Evolutionary conservation across 2,888 invertebrate species (phyloP), one percentile per base, ranked within the genome.

Genomic region (Heliconius cydno): DNA sequence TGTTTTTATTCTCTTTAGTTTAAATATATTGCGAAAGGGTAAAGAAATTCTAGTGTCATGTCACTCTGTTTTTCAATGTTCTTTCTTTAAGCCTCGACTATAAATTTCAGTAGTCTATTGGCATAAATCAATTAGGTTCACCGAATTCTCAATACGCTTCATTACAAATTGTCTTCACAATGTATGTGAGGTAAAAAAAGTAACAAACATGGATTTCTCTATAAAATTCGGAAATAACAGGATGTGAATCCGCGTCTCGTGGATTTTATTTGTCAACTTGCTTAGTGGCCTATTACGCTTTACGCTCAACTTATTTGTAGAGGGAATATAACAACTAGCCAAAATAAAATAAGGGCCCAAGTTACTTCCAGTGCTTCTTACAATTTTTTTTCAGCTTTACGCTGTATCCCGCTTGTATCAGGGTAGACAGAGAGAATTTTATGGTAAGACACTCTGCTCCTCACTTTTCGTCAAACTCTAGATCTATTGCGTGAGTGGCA

Each of bases 261-360:
- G 41, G 68, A 68, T 68, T 63, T n/a, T 68, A 38, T 68, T 38
- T 68, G 38, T 41, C 15, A 41, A 41, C 15, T 70, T 25, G 70
- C 41, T 12, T 68, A 38, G 38, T 68, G 41, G 38, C 67, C 67
- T 34, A 68, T 41, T 68, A 68, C 25, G 15, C 15, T 70, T 25
- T 46, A 70, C 13, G 15, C 3, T 41, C 15, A 1, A 25, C 15
- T 1, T 41, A 25, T 41, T 70, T 41, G 9, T 9, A 41, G 13
- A 41, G 15, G 13, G 25, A 25, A 41, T 70, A n/a, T 60, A 60
- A 2, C n/a, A 1, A 60, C n/a, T 10, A 52, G 19, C 19, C 52
- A 22, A 19, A 52, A 52, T 52, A 52, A 52, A 52, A 19, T 52
- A 19, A 52, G 19, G 19, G 19, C 19, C 19, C 7, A 52, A 52